These are phyloP conservation scores for Oxyura jamaicensis DNA, from an alignment of 2,113 vertebrate species.

Conservation along the genomic window DNA sequence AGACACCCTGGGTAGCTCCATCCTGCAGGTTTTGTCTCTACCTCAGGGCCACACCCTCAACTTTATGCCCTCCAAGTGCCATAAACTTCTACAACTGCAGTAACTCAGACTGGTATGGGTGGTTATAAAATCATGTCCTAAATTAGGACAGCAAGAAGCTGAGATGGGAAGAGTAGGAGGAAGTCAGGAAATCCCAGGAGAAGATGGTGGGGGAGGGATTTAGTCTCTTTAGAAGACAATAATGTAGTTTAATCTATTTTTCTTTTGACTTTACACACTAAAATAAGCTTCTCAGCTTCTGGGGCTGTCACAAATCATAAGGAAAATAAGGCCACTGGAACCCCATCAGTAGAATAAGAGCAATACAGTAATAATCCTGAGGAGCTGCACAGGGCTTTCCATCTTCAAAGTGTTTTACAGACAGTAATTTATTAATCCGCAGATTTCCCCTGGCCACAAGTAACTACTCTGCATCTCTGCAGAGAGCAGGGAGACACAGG, in stretches of 20 bases:
- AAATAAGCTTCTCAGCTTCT: conserved; percentile 62
- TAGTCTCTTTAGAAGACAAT: conserved; percentile 60
- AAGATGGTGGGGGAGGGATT: conserved; percentile 41
- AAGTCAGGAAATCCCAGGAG: conserved; percentile 62
- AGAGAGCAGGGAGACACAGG: not conserved
- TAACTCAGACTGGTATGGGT: conserved; percentile 14
- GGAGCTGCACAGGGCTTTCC: conserved; percentile 8
- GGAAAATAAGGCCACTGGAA: conserved; percentile 48
- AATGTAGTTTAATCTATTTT: conserved; percentile 59
- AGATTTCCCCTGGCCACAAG: conserved; percentile 52
- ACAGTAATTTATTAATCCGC: conserved; percentile 61
- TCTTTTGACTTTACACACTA: conserved; percentile 46
- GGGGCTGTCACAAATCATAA: conserved; percentile 53
- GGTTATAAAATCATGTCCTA: conserved; percentile 43
- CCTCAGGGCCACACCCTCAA: not conserved
- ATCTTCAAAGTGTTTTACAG: conserved; percentile 66
- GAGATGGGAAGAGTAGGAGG: conserved; percentile 53
- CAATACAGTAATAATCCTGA: conserved; percentile 45
- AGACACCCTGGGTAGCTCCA: not conserved
- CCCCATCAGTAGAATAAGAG: conserved; percentile 5
- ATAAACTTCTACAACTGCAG: conserved; percentile 1
- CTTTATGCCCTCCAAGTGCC: not conserved
- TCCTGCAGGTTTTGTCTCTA: not conserved
- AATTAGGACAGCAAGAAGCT: conserved; percentile 57
- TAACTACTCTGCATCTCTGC: conserved; percentile 8